A percentile compares a stretch with the other conserved stretches of the same genome.
These are phyloP conservation scores for Ceyx melanurus DNA, from an alignment of 2,113 vertebrate species.

Conservation along the genomic window DNA sequence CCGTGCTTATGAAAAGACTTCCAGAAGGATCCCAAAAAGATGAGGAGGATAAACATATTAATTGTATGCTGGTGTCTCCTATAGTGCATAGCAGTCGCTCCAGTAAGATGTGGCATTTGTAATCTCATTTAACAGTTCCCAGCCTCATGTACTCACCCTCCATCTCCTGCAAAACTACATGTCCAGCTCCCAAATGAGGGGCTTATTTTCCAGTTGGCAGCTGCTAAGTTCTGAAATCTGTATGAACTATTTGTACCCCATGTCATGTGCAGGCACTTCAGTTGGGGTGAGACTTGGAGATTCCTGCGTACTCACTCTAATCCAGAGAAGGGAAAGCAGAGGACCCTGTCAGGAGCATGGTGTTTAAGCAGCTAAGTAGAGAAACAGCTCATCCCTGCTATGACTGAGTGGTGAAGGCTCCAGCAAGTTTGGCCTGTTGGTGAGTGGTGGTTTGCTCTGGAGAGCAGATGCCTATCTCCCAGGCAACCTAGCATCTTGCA, in stretches of 20 bases:
- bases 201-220: not conserved
- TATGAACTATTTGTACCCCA: not conserved
- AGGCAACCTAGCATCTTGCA: not conserved
- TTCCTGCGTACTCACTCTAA: not conserved
- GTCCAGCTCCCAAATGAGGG: not conserved
- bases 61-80: not conserved
- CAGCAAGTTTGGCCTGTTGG: not conserved
- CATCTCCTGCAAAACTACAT: not conserved
- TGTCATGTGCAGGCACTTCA: not conserved
- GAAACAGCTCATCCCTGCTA: rapidly evolving
- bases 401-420: not conserved
- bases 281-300: not conserved
- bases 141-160: not conserved
- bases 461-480: not conserved
- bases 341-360: not conserved
- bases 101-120: not conserved
- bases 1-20: not conserved
- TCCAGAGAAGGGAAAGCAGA: not conserved
- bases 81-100: not conserved
- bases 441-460: not conserved
- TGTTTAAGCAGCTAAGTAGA: not conserved
- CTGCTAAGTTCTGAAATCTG: not conserved
- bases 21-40: not conserved
- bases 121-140: not conserved
- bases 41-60: not conserved